A percentile compares a stretch with the other conserved stretches of the same genome.
These are phyloP conservation scores for Helostoma temminkii DNA, from an alignment of 2,797 vertebrate genomes.

Conservation along the genomic window DNA sequence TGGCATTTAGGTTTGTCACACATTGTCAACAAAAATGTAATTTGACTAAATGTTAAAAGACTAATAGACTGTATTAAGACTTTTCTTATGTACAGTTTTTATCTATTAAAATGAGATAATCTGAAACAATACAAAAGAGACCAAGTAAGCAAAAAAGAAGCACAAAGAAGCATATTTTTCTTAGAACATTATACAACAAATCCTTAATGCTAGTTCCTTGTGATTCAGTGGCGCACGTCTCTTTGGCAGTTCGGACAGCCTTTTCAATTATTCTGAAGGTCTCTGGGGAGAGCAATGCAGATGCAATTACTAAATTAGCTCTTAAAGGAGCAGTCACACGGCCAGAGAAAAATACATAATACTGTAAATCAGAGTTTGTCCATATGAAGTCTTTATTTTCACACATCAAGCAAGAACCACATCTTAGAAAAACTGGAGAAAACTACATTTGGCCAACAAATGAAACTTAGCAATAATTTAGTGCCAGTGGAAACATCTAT, in stretches of 20 bases:
- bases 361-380: constrained; percentile 55
- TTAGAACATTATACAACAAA: constrained; percentile 4
- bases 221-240: constrained; percentile 40
- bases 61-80: too few species aligned
- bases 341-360: constrained; percentile 42
- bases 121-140: not conserved
- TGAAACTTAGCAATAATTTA: constrained; percentile 1
- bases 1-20: not conserved
- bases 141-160: constrained; percentile 18
- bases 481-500: not conserved
- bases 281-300: constrained; percentile 57
- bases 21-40: too few species aligned
- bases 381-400: constrained; percentile 7
- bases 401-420: too few species aligned
- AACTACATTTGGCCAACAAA: not conserved
- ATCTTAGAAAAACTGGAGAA: too few species aligned
- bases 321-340: constrained; percentile 60
- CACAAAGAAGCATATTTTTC: constrained; percentile 15
- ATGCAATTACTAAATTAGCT: constrained; percentile 77
- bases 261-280: constrained; percentile 78
- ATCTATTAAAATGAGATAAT: not conserved
- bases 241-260: constrained; percentile 58
- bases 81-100: too few species aligned
- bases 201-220: constrained; percentile 14
- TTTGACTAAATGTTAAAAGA: too few species aligned